Percentiles rank a stretch among this genome's conserved stretches.
These are phyloP conservation scores for Clarias laeviceps DNA, from an alignment of 2,797 vertebrate species.

Conservation along the genomic window DNA sequence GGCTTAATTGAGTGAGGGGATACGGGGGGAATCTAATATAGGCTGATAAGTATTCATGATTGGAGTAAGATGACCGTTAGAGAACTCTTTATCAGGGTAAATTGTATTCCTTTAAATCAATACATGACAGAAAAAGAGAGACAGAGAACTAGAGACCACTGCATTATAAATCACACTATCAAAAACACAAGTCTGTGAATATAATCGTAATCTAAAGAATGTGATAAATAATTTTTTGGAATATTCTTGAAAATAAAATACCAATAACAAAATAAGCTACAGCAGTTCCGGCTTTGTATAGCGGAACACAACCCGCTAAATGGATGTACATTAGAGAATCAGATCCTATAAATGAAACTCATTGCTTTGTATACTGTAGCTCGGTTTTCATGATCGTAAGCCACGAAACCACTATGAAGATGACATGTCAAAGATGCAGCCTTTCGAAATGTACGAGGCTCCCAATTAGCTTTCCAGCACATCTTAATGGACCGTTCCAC, in stretches of 20 bases:
- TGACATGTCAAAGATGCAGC: conserved; percentile 5
- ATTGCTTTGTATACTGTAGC: not conserved
- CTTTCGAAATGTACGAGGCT: not conserved
- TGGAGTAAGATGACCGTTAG: conserved; percentile 21
- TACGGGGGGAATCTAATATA: conserved; percentile 36
- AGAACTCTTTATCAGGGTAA: conserved; percentile 29
- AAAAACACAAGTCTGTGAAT: not conserved
- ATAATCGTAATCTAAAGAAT: not conserved
- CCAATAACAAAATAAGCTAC: not conserved
- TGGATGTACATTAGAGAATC: no score
- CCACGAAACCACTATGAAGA: not conserved
- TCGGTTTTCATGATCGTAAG: not conserved
- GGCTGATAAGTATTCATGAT: conserved; percentile 31
- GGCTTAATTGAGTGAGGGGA: conserved; percentile 34
- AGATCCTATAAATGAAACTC: not conserved
- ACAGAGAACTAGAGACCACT: not conserved
- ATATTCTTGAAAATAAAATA: not conserved
- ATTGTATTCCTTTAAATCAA: conserved; percentile 26
- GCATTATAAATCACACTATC: not conserved
- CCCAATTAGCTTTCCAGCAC: not conserved
- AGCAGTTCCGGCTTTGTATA: not conserved
- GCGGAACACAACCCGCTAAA: not conserved
- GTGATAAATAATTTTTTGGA: not conserved
- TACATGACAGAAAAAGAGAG: not conserved
- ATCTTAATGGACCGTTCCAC: conserved; percentile 18